These are phyloP conservation scores for Burhinus oedicnemus DNA, from an alignment of 2,113 vertebrate genomes.

Conservation along the genomic window DNA sequence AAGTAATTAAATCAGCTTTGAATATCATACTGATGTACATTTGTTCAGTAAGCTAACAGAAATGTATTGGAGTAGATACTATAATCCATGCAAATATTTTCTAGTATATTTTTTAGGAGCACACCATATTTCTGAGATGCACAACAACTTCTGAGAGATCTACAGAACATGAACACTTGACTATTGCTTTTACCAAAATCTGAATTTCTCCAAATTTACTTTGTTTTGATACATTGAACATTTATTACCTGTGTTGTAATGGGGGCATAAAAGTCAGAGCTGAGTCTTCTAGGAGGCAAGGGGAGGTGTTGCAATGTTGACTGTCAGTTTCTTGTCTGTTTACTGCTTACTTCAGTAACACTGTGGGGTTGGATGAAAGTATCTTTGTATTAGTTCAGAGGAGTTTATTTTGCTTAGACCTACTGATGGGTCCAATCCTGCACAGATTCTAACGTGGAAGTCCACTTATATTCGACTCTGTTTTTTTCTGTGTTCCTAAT, in stretches of 20 bases:
- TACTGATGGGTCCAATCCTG: not conserved
- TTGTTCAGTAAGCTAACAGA: not conserved
- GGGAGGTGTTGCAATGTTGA: not conserved
- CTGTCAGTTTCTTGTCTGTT: not conserved
- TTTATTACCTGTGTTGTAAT: not conserved
- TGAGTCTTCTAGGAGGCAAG: not conserved
- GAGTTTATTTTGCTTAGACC: not conserved
- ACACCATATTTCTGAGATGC: not conserved
- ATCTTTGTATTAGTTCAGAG: not conserved
- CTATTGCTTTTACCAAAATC: not conserved
- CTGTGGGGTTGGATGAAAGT: not conserved
- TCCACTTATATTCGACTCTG: not conserved
- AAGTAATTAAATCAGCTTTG: not conserved
- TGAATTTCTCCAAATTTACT: not conserved
- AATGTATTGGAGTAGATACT: not conserved
- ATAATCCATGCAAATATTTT: not conserved
- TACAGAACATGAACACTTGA: not conserved
- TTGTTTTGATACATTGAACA: not conserved
- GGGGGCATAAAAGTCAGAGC: not conserved
- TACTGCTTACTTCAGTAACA: not conserved
- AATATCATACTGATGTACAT: not conserved
- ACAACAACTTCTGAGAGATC: not conserved
- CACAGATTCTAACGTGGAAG: not conserved
- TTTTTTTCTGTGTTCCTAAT: accelerated
- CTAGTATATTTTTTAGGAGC: not conserved